phyloP scores from a whole-genome alignment of 2,113 vertebrate species.

The Tauraco erythrolophus region DNA sequence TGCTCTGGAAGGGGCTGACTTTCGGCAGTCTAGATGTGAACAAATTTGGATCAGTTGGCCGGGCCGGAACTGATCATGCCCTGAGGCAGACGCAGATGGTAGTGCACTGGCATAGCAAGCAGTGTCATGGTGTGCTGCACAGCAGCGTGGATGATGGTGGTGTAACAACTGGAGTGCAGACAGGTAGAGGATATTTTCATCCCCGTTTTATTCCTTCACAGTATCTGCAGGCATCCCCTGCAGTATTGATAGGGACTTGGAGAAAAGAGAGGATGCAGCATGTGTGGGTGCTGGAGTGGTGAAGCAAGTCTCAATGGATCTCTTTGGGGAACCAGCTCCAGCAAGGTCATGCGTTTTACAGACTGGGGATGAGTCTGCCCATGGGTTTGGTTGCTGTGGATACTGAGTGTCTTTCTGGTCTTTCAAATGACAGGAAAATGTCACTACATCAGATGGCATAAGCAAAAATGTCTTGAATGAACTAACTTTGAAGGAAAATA shows the following conservation, averaged over 20 bases:
- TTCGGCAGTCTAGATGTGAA: background rate
- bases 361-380: background rate
- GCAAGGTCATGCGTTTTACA: background rate
- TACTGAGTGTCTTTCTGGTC: background rate
- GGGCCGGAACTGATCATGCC: background rate
- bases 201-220: background rate
- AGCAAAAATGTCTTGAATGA: background rate
- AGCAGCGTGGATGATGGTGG: background rate
- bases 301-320: fast-evolving
- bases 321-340: background rate
- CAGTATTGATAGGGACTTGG: too few species aligned
- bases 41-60: background rate
- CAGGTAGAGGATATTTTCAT: background rate
- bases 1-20: background rate
- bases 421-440: background rate
- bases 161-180: background rate
- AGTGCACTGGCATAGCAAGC: background rate
- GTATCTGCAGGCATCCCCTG: background rate
- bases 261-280: background rate
- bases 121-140: background rate
- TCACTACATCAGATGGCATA: background rate
- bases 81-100: background rate
- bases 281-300: background rate
- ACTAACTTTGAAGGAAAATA: background rate
- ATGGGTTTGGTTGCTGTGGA: background rate